Percentiles rank a stretch among this genome's conserved stretches.
phyloP scores from a whole-genome alignment of 35 echinoderm and acorn worm species.

The Hemicentrotus pulcherrimus region DNA sequence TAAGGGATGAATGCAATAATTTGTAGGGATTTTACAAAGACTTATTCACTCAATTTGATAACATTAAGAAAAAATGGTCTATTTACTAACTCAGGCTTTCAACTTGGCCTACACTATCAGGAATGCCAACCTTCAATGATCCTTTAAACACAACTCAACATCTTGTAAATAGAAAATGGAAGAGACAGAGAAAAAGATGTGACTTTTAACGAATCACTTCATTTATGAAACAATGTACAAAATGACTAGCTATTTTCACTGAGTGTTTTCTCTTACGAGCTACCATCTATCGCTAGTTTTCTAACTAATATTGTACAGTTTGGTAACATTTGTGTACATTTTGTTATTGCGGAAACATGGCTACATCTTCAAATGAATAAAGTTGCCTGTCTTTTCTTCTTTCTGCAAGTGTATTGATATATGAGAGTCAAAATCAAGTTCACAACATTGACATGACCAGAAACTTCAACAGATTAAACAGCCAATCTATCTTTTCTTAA shows the following conservation, averaged over 20 bases:
- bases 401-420: not conserved
- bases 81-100: too few relatives aligned
- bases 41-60: too few relatives aligned
- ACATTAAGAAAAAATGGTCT: too few relatives aligned
- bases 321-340: not conserved
- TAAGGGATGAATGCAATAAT: too few relatives aligned
- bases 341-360: not conserved
- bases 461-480: too few relatives aligned
- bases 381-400: not conserved
- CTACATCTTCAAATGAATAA: not conserved
- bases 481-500: too few relatives aligned
- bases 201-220: not conserved
- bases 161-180: not conserved
- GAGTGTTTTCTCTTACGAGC: not conserved
- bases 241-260: not conserved
- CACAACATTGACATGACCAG: too few relatives aligned
- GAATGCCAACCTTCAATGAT: not conserved
- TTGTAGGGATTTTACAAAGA: too few relatives aligned
- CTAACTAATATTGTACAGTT: not conserved
- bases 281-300: not conserved
- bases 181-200: not conserved
- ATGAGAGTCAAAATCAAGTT: too few relatives aligned
- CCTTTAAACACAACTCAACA: not conserved
- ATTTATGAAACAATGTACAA: not conserved
- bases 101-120: not conserved